Percentiles rank a stretch among this genome's conserved stretches.
These are phyloP conservation scores for Fukomys damarensis DNA, from an alignment of 2,113 vertebrate genomes.

Conservation along the genomic window DNA sequence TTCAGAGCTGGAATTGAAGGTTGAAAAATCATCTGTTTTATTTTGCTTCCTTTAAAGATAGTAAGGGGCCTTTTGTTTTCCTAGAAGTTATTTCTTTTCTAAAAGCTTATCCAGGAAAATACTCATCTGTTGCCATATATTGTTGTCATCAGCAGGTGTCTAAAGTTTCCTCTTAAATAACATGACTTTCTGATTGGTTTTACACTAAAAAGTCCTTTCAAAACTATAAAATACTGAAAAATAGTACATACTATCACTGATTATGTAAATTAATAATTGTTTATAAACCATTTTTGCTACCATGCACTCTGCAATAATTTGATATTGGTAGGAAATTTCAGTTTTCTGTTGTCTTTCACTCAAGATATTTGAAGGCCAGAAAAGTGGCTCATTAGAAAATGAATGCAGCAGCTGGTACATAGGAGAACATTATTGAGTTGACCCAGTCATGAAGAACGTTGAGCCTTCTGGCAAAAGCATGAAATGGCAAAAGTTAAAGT, in stretches of 20 bases:
- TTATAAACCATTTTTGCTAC: neutral
- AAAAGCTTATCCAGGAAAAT: neutral
- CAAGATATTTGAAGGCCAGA: neutral
- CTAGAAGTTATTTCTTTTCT: neutral
- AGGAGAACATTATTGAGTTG: neutral
- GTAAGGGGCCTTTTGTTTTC: neutral
- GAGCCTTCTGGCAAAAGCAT: neutral
- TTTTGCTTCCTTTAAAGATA: neutral
- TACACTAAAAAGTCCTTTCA: neutral
- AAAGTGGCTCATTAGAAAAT: neutral
- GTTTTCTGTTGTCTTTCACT: neutral
- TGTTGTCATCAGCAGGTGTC: neutral
- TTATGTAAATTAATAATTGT: neutral
- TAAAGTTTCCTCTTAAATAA: neutral
- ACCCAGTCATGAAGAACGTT: neutral
- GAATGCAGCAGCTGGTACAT: neutral
- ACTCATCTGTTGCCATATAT: constrained; percentile 6
- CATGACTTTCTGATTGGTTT: neutral
- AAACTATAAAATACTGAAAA: neutral
- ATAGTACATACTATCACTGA: neutral
- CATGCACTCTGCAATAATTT: neutral
- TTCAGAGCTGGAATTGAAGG: neutral
- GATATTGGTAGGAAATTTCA: neutral
- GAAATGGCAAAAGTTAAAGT: neutral
- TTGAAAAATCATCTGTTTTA: neutral